Evolutionary conservation across 2,888 invertebrate species (phyloP).

Genomic region (Oligia latruncula): DNA sequence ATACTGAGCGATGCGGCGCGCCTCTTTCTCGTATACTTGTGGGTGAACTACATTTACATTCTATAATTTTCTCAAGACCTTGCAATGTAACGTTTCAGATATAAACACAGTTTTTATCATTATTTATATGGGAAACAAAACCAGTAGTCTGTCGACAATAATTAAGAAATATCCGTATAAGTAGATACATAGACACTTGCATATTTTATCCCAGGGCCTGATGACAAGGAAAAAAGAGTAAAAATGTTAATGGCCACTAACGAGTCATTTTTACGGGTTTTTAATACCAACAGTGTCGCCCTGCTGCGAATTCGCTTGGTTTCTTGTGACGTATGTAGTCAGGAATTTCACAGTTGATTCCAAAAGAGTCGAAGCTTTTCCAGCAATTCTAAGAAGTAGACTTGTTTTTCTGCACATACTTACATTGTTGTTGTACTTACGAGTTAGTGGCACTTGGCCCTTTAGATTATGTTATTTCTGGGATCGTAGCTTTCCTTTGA

Average conservation of each 20-base stretch:
- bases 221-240: conserved; percentile 38
- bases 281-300: conserved; percentile 31
- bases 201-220: conserved; percentile 30
- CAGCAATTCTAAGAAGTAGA: conserved; percentile 22
- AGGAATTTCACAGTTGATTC: conserved; percentile 26
- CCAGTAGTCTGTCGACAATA: conserved; percentile 27
- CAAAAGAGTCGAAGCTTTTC: conserved; percentile 24
- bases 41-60: conserved; percentile 42
- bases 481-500: not conserved
- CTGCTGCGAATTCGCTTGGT: conserved; percentile 32
- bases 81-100: conserved; percentile 25
- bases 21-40: conserved; percentile 10
- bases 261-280: conserved; percentile 43
- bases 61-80: conserved; percentile 39
- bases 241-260: conserved; percentile 35
- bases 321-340: conserved; percentile 1
- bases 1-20: conserved; percentile 45
- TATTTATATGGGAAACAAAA: conserved; percentile 31
- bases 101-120: conserved; percentile 24
- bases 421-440: conserved; percentile 13
- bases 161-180: conserved; percentile 41
- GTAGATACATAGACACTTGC: conserved; percentile 33
- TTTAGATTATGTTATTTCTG: conserved; percentile 3
- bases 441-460: not conserved
- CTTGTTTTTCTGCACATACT: conserved; percentile 6